Conservation (phyloP, 2,888 invertebrate genomes). For the Nomada hirtipes region DNA sequence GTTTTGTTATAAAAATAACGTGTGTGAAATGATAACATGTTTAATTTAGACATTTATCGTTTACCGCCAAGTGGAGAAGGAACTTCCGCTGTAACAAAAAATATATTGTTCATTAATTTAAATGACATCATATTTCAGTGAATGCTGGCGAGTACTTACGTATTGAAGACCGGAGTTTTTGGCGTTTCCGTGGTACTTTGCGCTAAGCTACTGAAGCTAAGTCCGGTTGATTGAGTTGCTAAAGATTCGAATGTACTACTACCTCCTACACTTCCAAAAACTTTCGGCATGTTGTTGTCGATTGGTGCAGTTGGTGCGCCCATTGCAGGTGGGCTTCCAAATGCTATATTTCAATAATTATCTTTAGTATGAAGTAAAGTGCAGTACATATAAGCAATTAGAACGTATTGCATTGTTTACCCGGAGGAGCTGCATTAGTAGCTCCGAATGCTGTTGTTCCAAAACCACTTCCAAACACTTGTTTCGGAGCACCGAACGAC, state of each 20-base stretch:
- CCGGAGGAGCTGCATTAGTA: conserved; percentile 59
- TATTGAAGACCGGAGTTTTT: conserved; percentile 77
- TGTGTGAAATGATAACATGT: background rate
- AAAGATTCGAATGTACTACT: conserved; percentile 80
- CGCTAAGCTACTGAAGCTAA: conserved; percentile 78
- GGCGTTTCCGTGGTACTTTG: conserved; percentile 77
- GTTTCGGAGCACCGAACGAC: conserved; percentile 74
- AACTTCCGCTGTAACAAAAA: conserved; percentile 77
- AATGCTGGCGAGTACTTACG: conserved; percentile 65
- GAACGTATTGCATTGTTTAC: conserved; percentile 58
- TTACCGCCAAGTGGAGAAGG: conserved; percentile 82
- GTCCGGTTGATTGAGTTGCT: conserved; percentile 77
- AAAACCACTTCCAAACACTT: conserved; percentile 76
- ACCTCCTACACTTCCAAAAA: conserved; percentile 77
- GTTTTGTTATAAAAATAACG: conserved; percentile 27
- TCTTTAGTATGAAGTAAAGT: background rate
- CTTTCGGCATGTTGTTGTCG: conserved; percentile 74
- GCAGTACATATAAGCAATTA: background rate
- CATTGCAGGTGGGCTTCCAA: conserved; percentile 76
- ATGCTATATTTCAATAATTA: conserved; percentile 67
- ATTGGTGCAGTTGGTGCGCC: conserved; percentile 72
- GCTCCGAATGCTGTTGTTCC: conserved; percentile 75
- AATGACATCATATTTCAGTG: background rate
- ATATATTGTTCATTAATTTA: background rate
- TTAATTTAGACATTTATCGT: conserved; percentile 11